Conservation (phyloP, 2,113 vertebrate species). For the Pavo muticus region DNA sequence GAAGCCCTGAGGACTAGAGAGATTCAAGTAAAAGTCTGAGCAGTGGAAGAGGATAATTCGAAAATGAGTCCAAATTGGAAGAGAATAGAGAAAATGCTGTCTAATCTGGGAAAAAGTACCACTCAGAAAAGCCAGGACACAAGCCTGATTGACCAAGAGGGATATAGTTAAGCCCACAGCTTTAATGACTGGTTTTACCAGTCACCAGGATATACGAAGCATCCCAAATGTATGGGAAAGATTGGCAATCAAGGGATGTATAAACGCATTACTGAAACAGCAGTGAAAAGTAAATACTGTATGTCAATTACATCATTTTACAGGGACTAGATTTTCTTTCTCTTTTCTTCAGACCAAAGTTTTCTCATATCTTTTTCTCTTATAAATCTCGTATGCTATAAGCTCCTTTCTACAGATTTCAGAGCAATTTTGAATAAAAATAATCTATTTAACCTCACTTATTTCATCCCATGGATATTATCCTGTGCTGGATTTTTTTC, state of each 20-base stretch:
- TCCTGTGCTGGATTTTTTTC: not conserved
- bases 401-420: not conserved
- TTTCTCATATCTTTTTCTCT: not conserved
- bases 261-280: not conserved
- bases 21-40: not conserved
- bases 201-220: not conserved
- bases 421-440: not conserved
- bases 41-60: not conserved
- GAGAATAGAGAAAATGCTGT: not conserved
- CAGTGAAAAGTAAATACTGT: not conserved
- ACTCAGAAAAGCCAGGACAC: not conserved
- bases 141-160: not conserved
- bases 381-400: not conserved
- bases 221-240: not conserved
- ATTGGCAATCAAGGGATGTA: not conserved
- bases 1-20: not conserved
- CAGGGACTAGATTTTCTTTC: not conserved
- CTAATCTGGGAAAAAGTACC: not conserved
- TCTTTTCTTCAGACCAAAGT: not conserved
- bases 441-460: not conserved
- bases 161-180: not conserved
- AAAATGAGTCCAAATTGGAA: not conserved
- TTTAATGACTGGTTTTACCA: not conserved
- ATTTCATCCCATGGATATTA: not conserved
- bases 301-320: not conserved